Evolutionary conservation across 2,113 vertebrate species (phyloP).

Genomic region (Caranx melampygus): DNA sequence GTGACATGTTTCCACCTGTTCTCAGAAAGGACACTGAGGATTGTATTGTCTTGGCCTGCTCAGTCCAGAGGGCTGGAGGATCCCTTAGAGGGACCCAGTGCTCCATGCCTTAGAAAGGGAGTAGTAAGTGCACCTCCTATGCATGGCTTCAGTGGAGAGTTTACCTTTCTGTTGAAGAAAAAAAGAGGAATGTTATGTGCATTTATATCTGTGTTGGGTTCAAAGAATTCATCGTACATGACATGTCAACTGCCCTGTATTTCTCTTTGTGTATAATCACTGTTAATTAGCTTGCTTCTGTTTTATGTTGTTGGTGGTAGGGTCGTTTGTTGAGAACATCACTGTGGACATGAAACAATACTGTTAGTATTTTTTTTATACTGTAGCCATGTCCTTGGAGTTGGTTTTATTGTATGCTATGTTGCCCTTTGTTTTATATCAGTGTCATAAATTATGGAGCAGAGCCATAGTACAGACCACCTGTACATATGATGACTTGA

Average conservation of each 20-base stretch:
- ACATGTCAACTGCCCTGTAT: constrained; percentile 29
- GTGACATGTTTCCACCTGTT: constrained; percentile 13
- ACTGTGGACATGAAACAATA: constrained; percentile 39
- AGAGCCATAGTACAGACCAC: constrained; percentile 75
- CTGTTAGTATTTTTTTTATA: constrained; percentile 49
- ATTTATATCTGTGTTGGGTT: constrained; percentile 53
- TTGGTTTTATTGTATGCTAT: constrained; percentile 40
- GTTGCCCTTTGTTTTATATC: constrained; percentile 50
- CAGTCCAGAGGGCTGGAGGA: constrained; percentile 33
- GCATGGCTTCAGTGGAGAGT: constrained; percentile 58
- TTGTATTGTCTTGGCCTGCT: constrained; percentile 28
- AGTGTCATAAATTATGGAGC: constrained; percentile 59
- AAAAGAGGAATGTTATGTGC: constrained; percentile 51
- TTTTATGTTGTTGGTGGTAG: constrained; percentile 32
- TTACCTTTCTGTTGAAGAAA: constrained; percentile 28
- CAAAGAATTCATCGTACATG: constrained; percentile 34
- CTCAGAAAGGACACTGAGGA: constrained; percentile 25
- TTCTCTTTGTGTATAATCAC: constrained; percentile 33
- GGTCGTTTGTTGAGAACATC: constrained; percentile 31
- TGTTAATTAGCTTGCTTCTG: constrained; percentile 22
- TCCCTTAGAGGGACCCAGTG: constrained; percentile 18
- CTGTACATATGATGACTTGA: constrained; percentile 51
- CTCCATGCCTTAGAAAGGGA: constrained; percentile 52
- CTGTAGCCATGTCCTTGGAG: constrained; percentile 44
- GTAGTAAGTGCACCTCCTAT: constrained; percentile 30